phyloP scores from a whole-genome alignment of 2,797 vertebrate species.

The Falco biarmicus region DNA sequence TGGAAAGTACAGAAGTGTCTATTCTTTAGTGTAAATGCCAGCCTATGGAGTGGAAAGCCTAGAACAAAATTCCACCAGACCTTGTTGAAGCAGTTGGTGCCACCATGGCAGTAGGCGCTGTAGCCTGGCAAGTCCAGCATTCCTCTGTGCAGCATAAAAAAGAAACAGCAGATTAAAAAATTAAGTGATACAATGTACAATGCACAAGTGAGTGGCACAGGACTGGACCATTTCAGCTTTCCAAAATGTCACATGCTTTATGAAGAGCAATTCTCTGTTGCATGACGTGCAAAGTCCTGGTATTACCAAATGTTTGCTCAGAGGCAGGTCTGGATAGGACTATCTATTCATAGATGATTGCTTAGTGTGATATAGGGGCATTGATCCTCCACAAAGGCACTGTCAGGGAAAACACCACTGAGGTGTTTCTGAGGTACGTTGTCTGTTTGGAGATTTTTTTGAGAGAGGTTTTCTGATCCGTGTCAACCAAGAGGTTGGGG shows the following conservation, averaged over 20 bases:
- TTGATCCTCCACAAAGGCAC: neutral
- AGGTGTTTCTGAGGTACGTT: neutral
- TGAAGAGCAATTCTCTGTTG: neutral
- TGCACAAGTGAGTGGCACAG: neutral
- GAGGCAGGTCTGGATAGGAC: neutral
- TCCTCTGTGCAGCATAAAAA: neutral
- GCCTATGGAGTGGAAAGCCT: neutral
- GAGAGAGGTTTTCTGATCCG: neutral
- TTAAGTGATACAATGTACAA: neutral
- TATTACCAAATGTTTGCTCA: neutral
- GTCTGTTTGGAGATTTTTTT: neutral
- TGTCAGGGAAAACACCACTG: neutral
- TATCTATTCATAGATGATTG: fast-evolving
- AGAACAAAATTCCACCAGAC: neutral
- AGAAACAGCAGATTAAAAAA: neutral
- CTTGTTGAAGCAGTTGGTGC: neutral
- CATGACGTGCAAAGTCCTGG: neutral
- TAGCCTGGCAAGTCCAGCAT: neutral
- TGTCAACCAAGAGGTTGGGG: neutral
- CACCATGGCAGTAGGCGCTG: fast-evolving
- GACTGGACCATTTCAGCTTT: neutral
- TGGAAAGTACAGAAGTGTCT: neutral
- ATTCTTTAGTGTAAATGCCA: neutral
- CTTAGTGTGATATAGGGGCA: neutral
- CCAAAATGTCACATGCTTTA: neutral